These are phyloP conservation scores for Meandrina meandrites DNA, from an alignment of 92 coral and sea anemone genomes.

Conservation along the genomic window DNA sequence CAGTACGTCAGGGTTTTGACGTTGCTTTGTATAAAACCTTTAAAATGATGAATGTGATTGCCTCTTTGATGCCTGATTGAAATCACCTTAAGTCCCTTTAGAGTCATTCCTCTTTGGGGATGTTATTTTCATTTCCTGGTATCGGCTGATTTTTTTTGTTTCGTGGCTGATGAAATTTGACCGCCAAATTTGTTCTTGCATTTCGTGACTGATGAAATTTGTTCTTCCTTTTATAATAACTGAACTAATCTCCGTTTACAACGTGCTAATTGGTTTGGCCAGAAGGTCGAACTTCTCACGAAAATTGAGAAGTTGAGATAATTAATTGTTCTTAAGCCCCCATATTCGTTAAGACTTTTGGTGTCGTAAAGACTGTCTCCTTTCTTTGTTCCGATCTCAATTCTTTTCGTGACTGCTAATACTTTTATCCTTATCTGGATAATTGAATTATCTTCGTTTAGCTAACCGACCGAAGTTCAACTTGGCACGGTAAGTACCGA, in stretches of 20 bases:
- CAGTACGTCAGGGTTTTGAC: background rate
- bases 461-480: background rate
- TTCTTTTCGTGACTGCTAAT: background rate
- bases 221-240: background rate
- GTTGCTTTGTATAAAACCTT: no score
- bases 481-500: background rate
- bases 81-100: background rate
- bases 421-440: background rate
- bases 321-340: no score
- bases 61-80: background rate
- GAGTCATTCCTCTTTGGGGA: background rate
- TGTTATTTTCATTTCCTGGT: background rate
- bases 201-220: background rate
- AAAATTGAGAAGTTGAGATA: background rate
- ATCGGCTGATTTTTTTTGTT: background rate
- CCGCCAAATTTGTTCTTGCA: no score
- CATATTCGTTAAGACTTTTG: background rate
- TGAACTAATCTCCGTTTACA: background rate
- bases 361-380: background rate
- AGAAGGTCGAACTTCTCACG: background rate
- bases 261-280: background rate
- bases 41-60: no score
- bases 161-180: no score
- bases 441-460: background rate
- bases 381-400: background rate